Evolutionary conservation across 2,888 invertebrate genomes (phyloP).

Genomic region (Eupeodes luniger): DNA sequence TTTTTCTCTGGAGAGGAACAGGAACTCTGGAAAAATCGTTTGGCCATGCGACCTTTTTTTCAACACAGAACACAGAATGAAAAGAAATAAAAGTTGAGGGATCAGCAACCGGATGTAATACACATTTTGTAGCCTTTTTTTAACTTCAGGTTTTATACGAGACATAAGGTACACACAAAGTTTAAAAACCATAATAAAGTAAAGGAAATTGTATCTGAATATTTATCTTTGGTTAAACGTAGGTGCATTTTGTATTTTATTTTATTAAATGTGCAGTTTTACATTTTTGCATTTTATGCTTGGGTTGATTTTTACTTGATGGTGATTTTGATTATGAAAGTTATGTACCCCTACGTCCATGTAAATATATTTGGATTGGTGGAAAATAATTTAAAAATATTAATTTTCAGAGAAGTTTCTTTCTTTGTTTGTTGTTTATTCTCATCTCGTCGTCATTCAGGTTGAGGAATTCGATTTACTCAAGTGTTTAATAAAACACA

Average conservation of each 20-base stretch:
- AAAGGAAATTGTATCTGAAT: background rate
- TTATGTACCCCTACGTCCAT: too few species aligned
- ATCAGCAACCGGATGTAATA: slow-evolving; percentile 18
- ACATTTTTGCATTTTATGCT: background rate
- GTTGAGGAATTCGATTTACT: too few species aligned
- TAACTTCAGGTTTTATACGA: background rate
- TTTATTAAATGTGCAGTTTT: background rate
- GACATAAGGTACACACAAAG: slow-evolving; percentile 7
- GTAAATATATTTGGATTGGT: too few species aligned
- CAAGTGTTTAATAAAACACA: too few species aligned
- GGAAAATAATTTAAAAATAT: too few species aligned
- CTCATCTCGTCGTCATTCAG: too few species aligned
- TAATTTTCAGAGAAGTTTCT: too few species aligned
- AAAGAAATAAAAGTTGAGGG: background rate
- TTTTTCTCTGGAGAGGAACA: background rate
- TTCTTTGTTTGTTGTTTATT: too few species aligned
- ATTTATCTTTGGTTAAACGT: slow-evolving; percentile 2
- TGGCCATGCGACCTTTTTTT: slow-evolving; percentile 30
- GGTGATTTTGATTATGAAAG: too few species aligned
- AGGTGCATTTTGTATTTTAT: background rate
- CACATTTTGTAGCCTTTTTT: slow-evolving; percentile 10
- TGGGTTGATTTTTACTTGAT: background rate
- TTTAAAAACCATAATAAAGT: background rate
- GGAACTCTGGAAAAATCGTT: slow-evolving; percentile 16
- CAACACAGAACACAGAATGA: background rate